phyloP scores from a whole-genome alignment of 2,113 vertebrate species.

The Phaetusa simplex region DNA sequence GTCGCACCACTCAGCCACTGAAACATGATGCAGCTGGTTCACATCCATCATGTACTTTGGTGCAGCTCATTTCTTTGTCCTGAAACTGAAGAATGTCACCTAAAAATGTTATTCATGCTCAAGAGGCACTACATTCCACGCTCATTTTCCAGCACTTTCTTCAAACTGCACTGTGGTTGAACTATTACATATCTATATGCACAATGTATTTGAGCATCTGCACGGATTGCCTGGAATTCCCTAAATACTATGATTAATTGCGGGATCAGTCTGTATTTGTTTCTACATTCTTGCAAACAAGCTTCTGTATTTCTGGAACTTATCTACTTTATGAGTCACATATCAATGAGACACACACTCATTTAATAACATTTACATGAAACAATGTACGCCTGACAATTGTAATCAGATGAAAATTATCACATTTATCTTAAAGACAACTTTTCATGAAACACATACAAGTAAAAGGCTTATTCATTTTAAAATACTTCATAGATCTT shows the following conservation, averaged over 20 bases:
- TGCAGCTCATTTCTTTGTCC: not conserved
- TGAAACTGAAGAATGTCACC: not conserved
- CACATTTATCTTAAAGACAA: slow-evolving; percentile 51
- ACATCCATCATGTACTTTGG: not conserved
- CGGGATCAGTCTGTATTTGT: slow-evolving; percentile 43
- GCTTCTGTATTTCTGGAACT: slow-evolving; percentile 70
- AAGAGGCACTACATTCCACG: not conserved
- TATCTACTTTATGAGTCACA: slow-evolving; percentile 23
- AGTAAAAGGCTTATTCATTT: slow-evolving; percentile 35
- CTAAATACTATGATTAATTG: slow-evolving; percentile 43
- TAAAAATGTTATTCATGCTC: not conserved
- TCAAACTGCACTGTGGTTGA: slow-evolving; percentile 31
- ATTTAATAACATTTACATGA: slow-evolving; percentile 30
- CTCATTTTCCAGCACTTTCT: not conserved
- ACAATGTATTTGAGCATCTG: slow-evolving; percentile 10
- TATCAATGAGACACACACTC: not conserved
- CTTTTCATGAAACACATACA: slow-evolving; percentile 49
- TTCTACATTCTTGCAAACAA: slow-evolving; percentile 47
- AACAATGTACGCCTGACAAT: slow-evolving; percentile 15
- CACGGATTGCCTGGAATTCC: slow-evolving; percentile 47
- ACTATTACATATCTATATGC: not conserved
- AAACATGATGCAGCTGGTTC: not conserved
- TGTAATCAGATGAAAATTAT: slow-evolving; percentile 43
- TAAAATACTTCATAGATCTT: slow-evolving; percentile 40
- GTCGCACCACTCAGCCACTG: not conserved